phyloP scores from a whole-genome alignment of 2,888 invertebrate genomes.

The Agrilus cyanescens region DNA sequence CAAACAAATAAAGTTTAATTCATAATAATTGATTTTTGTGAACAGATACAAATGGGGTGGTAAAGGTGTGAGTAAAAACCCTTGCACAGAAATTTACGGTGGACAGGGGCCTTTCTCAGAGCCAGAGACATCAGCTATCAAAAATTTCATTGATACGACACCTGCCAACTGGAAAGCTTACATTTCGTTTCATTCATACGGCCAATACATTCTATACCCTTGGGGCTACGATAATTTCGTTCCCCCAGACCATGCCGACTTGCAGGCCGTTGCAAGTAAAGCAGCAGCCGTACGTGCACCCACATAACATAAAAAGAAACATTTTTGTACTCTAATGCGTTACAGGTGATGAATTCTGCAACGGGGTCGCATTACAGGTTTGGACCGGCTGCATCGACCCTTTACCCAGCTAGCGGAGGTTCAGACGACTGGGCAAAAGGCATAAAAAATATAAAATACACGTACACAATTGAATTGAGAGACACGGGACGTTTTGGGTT shows the following conservation, averaged over 20 bases:
- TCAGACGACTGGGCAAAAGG: conserved; percentile 91
- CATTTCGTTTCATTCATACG: conserved; percentile 74
- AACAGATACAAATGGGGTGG: conserved; percentile 71
- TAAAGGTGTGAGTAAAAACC: conserved; percentile 69
- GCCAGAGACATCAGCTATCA: conserved; percentile 64
- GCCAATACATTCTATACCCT: conserved; percentile 74
- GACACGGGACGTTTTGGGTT: conserved; percentile 80
- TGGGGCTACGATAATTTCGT: conserved; percentile 72
- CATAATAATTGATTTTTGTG: conserved; percentile 18
- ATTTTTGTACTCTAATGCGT: conserved; percentile 12
- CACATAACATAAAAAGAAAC: conserved; percentile 1
- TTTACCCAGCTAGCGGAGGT: conserved; percentile 72
- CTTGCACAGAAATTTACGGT: conserved; percentile 71
- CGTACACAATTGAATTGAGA: conserved; percentile 81
- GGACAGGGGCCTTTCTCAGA: conserved; percentile 76
- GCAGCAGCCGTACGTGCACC: conserved; percentile 51
- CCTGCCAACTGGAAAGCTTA: conserved; percentile 53
- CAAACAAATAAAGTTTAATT: conserved; percentile 27
- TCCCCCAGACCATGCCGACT: conserved; percentile 57
- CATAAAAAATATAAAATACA: conserved; percentile 66
- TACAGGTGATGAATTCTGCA: conserved; percentile 46
- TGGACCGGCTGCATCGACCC: conserved; percentile 63
- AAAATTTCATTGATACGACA: conserved; percentile 38
- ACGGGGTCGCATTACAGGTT: conserved; percentile 58
- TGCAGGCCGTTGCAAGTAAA: conserved; percentile 55